Evolutionary conservation across 2,113 vertebrate genomes (phyloP), one percentile per base, ranked within the genome.

Genomic region (Cinclus mexicanus): DNA sequence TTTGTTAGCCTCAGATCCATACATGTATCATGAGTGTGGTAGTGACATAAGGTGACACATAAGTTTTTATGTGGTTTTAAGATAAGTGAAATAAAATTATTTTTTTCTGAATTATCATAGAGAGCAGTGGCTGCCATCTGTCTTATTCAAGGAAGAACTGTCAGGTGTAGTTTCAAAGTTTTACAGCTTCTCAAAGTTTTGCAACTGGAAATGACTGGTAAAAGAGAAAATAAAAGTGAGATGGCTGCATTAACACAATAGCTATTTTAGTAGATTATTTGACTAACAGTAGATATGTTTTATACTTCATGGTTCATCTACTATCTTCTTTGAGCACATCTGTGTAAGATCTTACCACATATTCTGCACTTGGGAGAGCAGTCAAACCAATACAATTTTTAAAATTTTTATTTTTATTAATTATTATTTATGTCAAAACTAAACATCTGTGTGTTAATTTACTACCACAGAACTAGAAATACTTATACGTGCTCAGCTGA

Each of bases 121-220:
- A 52, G 8, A 72, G 5, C 7, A 46, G 13, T 0, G 1, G 2
- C 55, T 71, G 21, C 8, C 22, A 25, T 75, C 53, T 65, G 1
- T 46, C 25, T 49, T 83, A 46, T 28, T 86, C 11, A 28, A 12
- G 20, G 24, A 10, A 28, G 11, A 90, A 37, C 4, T 5, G 2
- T 53, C 31, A 55, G 16, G 67, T 44, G 1, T 12, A 77, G n/a
- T 13, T 42, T 11, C 15, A 33, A 28, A 11, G 13, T 10, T 53
- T 50, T 76, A 10, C 8, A 25, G 10, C 6, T 63, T 60, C 71
- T 56, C 44, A 20, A 76, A 55, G 9, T 35, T 93, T 76, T 83
- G 20, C 28, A 64, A 16, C 4, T 14, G 6, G 21, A 55, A 8
- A 11, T 31, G n/a, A 71, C 28, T n/a, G 3, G 2, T 9, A 56